These are phyloP conservation scores for Stichopus horrens DNA, from an alignment of 53 echinoderm and acorn worm genomes.

Conservation along the genomic window DNA sequence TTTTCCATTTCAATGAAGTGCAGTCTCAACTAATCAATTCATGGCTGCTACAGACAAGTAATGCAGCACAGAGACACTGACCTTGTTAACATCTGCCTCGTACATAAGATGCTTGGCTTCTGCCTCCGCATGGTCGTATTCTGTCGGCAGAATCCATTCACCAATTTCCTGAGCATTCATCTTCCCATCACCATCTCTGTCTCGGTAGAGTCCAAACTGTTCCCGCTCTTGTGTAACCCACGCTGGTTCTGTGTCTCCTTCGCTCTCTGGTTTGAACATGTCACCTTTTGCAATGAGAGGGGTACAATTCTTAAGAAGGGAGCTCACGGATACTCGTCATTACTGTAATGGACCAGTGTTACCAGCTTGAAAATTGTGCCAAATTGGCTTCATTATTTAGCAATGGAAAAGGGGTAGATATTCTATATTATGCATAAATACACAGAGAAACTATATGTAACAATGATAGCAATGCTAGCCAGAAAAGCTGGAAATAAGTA, in stretches of 20 bases:
- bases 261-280: slow-evolving; percentile 65
- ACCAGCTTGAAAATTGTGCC: too few species aligned
- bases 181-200: slow-evolving; percentile 65
- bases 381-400: too few species aligned
- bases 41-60: too few species aligned
- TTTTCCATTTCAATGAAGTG: too few species aligned
- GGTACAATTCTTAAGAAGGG: background rate
- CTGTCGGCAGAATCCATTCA: slow-evolving; percentile 73
- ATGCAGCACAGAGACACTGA: background rate
- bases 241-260: slow-evolving; percentile 62
- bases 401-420: too few species aligned
- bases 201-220: slow-evolving; percentile 67
- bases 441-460: too few species aligned
- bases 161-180: slow-evolving; percentile 68
- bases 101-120: slow-evolving; percentile 75
- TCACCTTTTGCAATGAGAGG: slow-evolving; percentile 47
- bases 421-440: too few species aligned
- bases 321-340: background rate
- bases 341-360: too few species aligned
- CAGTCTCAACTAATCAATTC: too few species aligned
- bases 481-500: too few species aligned
- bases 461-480: too few species aligned
- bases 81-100: slow-evolving; percentile 69
- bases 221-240: slow-evolving; percentile 78
- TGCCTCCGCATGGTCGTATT: slow-evolving; percentile 70